phyloP scores from a whole-genome alignment of 2,888 invertebrate genomes.

The Neoitamus cyanurus region DNA sequence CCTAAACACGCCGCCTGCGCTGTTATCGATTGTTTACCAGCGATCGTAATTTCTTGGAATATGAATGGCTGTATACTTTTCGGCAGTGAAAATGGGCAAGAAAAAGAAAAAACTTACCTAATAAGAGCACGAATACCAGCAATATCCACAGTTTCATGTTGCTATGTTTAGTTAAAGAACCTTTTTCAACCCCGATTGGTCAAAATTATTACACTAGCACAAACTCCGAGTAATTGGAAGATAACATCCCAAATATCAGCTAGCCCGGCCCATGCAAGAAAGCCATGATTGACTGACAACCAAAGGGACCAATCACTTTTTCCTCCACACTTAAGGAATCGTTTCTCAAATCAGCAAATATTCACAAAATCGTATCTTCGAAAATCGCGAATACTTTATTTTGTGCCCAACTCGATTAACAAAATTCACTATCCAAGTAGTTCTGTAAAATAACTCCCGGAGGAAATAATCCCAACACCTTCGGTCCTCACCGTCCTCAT shows the following conservation, averaged over 20 bases:
- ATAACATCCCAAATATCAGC: conserved; percentile 33
- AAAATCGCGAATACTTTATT: not conserved
- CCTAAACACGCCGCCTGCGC: conserved; percentile 52
- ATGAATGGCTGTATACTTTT: not conserved
- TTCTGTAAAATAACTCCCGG: not conserved
- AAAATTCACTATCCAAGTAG: not conserved
- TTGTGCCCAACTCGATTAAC: conserved; percentile 8
- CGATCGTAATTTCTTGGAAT: conserved; percentile 39
- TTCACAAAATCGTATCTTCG: not conserved
- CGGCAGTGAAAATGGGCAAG: not conserved
- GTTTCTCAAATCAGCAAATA: not conserved
- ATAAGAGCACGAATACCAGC: conserved; percentile 24
- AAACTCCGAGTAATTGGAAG: not conserved
- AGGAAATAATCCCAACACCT: conserved; percentile 40
- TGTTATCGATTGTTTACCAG: conserved; percentile 53
- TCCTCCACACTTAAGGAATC: not conserved
- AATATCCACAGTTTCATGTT: conserved; percentile 45
- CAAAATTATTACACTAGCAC: conserved; percentile 19
- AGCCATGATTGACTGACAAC: conserved; percentile 47
- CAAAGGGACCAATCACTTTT: conserved; percentile 24
- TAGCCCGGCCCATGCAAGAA: conserved; percentile 48
- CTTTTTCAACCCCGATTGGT: not conserved
- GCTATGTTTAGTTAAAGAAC: not conserved
- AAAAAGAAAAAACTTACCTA: conserved; percentile 32
- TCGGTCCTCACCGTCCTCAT: conserved; percentile 18